Evolutionary conservation across 92 coral and sea anemone species (phyloP).

Genomic region (Muricea muricata): DNA sequence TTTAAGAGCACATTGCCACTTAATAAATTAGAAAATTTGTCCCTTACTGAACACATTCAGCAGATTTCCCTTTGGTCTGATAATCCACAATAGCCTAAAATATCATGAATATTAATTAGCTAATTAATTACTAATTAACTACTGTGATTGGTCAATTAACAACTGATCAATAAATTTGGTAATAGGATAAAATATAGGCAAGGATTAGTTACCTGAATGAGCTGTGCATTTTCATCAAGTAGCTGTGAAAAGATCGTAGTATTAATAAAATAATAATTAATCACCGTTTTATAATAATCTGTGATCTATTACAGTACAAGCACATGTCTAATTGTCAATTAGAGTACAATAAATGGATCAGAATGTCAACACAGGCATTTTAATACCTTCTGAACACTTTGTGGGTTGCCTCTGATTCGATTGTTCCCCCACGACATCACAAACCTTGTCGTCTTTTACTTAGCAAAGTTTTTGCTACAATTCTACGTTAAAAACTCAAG

Average conservation of each 20-base stretch:
- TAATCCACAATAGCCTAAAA: slow-evolving; percentile 95
- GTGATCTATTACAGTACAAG: too few relatives aligned
- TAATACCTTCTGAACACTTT: slow-evolving; percentile 32
- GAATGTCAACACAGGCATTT: neutral
- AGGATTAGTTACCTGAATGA: slow-evolving; percentile 75
- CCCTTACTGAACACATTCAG: slow-evolving; percentile 97
- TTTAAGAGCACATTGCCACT: too few relatives aligned
- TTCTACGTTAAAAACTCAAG: neutral
- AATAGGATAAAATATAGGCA: too few relatives aligned
- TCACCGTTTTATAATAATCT: neutral
- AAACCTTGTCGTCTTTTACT: neutral
- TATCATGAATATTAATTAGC: neutral
- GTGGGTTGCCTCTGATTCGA: slow-evolving; percentile 9
- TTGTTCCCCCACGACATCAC: slow-evolving; percentile 28
- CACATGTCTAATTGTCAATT: too few relatives aligned
- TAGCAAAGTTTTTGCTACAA: neutral
- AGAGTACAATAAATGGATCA: neutral
- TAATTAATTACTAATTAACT: neutral
- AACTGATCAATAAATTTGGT: too few relatives aligned
- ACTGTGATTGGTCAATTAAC: neutral
- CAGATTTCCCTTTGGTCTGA: slow-evolving; percentile 96
- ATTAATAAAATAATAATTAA: slow-evolving; percentile 20
- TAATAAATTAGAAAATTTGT: too few relatives aligned
- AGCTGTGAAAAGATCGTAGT: slow-evolving; percentile 55
- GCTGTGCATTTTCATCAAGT: slow-evolving; percentile 96